Evolutionary conservation across 1,140 invertebrate genomes (phyloP).

Genomic region (Cylas formicarius): DNA sequence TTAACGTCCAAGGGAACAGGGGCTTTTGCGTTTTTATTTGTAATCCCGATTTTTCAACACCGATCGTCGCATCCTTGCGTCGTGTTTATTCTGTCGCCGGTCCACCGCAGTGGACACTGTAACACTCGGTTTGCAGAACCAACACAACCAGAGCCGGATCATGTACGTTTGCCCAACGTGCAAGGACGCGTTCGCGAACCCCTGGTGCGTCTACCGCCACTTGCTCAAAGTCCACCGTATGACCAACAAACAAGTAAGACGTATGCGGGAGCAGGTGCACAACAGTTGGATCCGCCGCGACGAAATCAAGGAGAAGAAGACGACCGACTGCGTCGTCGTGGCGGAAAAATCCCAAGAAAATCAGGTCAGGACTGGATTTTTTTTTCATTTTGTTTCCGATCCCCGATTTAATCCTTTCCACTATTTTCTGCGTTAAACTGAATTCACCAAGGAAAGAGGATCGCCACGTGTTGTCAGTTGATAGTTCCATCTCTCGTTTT

Average conservation of each 20-base stretch:
- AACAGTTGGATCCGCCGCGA: conserved; percentile 50
- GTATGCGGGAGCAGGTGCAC: conserved; percentile 51
- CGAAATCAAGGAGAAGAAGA: conserved; percentile 37
- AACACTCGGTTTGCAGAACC: conserved; percentile 38
- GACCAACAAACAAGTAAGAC: conserved; percentile 53
- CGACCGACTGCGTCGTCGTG: conserved; percentile 37
- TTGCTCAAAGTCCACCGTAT: conserved; percentile 61
- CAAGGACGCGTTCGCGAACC: conserved; percentile 58
- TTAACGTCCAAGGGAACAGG: too few species aligned
- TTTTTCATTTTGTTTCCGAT: too few species aligned
- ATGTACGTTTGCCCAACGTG: conserved; percentile 64
- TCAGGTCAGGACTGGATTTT: conserved; percentile 30
- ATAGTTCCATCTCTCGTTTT: too few species aligned
- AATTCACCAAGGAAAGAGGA: too few species aligned
- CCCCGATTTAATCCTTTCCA: neutral
- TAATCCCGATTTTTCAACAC: too few species aligned
- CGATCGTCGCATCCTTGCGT: too few species aligned
- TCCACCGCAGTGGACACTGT: too few species aligned
- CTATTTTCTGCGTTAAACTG: neutral
- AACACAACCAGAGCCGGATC: conserved; percentile 56
- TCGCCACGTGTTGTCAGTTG: too few species aligned
- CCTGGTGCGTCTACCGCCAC: conserved; percentile 66
- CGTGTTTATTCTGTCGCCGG: too few species aligned
- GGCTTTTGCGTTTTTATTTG: too few species aligned
- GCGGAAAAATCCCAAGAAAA: conserved; percentile 47